phyloP scores from a whole-genome alignment of 2,888 invertebrate species.

The Agonum fuliginosum region DNA sequence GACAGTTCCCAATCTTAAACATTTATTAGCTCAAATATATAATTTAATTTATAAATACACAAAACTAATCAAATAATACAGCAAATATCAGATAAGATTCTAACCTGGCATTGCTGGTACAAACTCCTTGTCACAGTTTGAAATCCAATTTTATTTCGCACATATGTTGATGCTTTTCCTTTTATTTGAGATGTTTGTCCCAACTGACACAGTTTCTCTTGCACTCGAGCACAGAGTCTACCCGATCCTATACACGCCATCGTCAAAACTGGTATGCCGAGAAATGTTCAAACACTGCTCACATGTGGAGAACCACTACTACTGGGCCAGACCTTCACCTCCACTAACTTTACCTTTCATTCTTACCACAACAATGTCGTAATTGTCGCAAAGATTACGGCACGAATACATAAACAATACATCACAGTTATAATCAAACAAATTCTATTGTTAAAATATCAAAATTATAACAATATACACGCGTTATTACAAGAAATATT shows the following conservation, averaged over 20 bases:
- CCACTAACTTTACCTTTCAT: constrained; percentile 36
- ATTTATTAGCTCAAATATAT: neutral
- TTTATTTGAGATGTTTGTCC: constrained; percentile 80
- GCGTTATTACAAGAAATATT: too few relatives aligned
- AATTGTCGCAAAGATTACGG: too few relatives aligned
- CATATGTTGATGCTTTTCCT: constrained; percentile 80
- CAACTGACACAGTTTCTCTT: constrained; percentile 88
- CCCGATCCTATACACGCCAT: constrained; percentile 90
- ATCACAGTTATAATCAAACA: too few relatives aligned
- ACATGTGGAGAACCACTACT: constrained; percentile 64
- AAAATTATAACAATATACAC: too few relatives aligned
- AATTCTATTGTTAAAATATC: too few relatives aligned
- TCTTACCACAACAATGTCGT: constrained; percentile 48
- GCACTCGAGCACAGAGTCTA: constrained; percentile 87
- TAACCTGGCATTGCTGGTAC: constrained; percentile 73
- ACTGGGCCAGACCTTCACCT: constrained; percentile 74
- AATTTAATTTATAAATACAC: constrained; percentile 4
- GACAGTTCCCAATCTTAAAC: neutral
- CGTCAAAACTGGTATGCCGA: constrained; percentile 84
- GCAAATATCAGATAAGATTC: constrained; percentile 59
- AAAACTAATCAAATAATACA: neutral
- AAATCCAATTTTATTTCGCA: constrained; percentile 81
- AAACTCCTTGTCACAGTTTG: constrained; percentile 72
- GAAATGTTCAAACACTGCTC: constrained; percentile 69
- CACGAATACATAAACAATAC: too few relatives aligned